Evolutionary conservation across 2,888 invertebrate genomes (phyloP), one percentile per base, ranked within the genome.

Genomic region (Mimas tiliae): DNA sequence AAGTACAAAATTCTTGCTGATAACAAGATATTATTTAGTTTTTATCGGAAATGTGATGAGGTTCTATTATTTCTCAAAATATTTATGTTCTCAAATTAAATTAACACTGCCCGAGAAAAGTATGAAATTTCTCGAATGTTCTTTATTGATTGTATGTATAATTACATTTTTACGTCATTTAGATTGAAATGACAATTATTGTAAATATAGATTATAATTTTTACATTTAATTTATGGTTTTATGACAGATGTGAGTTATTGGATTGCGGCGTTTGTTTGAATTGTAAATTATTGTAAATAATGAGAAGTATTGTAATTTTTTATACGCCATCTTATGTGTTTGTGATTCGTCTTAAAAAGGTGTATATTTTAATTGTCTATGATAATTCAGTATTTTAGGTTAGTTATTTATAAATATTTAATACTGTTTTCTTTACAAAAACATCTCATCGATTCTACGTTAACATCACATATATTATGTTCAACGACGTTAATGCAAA

Each of bases 321-420:
- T 78, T 82, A 71, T 84, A 85, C 81, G 80, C 80, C 81, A 73
- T 81, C 74, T 82, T 83, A 84, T 80, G 84, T 83, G 85, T 83
- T 85, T 86, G 87, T 89, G 88, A 86, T 89, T 83, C 77, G 77
- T 77, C 75, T 75, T 79, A 78, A 74, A 27, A 79, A 76, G 85
- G 82, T 91, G 89, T 89, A 90, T 62, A 81, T 85, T 74, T 72
- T 83, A 80, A 79, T 80, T 81, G 75, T 82, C 78, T 75, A 78
- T 80, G 77, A 81, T 79, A 79, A 79, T 83, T 85, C 90, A 90
- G 90, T 90, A 91, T 90, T 90, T 83, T 86, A 81, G 78, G 65
- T 81, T 88, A 89, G 81, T 75, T 85, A 85, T 85, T 86, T 86
- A 86, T 89, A 86, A 77, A 79, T 74, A 42, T 62, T 55, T 42